Base-by-base conservation (phyloP, 2,888 invertebrate genomes). In the Sympetrum striolatum region DNA sequence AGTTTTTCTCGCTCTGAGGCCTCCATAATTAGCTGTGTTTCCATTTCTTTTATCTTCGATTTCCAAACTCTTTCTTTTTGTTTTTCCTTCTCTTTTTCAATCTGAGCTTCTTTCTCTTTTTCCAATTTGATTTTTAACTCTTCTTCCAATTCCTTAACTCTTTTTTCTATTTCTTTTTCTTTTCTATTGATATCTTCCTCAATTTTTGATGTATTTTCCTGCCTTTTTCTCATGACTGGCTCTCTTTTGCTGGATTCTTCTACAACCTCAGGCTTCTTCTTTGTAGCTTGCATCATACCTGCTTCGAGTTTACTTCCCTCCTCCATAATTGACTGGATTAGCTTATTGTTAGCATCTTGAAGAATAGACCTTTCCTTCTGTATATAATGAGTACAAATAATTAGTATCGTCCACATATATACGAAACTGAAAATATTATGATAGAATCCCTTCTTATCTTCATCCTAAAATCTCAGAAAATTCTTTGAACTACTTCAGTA, bases 331-430 rank as follows among this genome's bases (percentile, higher is more conserved):
- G 86, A 86, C 37, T 60, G 58, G 8, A 86, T 37, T 12, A 86
- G 58, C 60, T 86, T 86, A 18, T 64, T 86, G 37, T 86, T 86
- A 37, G 86, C 37, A 86, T 60, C 86, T 64, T 86, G 86, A 60
- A 86, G 58, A 6, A 86, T 60, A 0, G 86, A 86, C 12, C 60
- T 86, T 60, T 86, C 86, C 5, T 60, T 22, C 86, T 86, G 8
- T 10, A 8, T 44, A 44, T 44, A 10, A 53, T 18, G 15, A 3
- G 18, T 18, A 53, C 15, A 53, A 5, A 53, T 3, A 53, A 18
- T 53, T 6, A 53, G 2, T 18, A 53, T 18, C 0, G 15, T 53
- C 2, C 53, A 53, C 18, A 1, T 44, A 44, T 14, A 53, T 8
- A 53, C 31, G 8, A 2, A 80, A 18, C 37, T 80, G 15, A 25